phyloP scores from a whole-genome alignment of 2,797 vertebrate genomes.

The Parotocinclus haroldoi region DNA sequence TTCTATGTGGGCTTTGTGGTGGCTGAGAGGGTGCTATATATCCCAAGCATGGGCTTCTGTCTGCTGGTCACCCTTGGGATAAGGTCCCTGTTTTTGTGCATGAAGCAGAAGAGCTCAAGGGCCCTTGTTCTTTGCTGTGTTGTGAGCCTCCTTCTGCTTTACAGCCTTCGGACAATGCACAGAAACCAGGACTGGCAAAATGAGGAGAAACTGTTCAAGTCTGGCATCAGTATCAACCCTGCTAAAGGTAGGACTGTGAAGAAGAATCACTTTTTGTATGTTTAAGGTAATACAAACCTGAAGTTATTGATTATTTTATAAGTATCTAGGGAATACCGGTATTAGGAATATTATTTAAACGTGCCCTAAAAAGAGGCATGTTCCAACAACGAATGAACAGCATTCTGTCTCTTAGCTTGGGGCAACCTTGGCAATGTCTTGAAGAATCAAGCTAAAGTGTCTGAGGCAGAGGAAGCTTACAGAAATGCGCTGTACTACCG shows the following conservation, averaged over 20 bases:
- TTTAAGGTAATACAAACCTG: too few species aligned
- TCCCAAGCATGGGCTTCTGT: conserved; percentile 63
- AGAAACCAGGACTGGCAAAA: conserved; percentile 96
- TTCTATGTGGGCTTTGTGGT: conserved; percentile 99
- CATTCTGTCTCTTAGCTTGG: conserved; percentile 81
- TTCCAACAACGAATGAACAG: neutral
- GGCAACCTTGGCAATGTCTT: conserved; percentile 99
- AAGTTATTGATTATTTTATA: too few species aligned
- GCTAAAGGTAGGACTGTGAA: conserved; percentile 84
- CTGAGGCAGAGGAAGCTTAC: conserved; percentile 92
- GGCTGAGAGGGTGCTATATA: conserved; percentile 96
- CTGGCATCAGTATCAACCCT: conserved; percentile 97
- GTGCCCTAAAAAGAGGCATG: neutral
- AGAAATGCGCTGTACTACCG: conserved; percentile 96
- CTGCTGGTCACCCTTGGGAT: conserved; percentile 87
- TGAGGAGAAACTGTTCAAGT: conserved; percentile 97
- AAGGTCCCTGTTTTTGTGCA: conserved; percentile 81
- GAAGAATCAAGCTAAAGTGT: conserved; percentile 96
- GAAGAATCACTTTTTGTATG: too few species aligned
- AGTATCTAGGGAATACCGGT: too few species aligned
- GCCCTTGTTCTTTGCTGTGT: too few species aligned
- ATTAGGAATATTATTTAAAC: too few species aligned
- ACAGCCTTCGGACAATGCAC: conserved; percentile 82
- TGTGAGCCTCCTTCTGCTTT: too few species aligned
- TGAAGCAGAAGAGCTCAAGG: conserved; percentile 69